Evolutionary conservation across 2,113 vertebrate genomes (phyloP).

Genomic region (Oncorhynchus nerka): DNA sequence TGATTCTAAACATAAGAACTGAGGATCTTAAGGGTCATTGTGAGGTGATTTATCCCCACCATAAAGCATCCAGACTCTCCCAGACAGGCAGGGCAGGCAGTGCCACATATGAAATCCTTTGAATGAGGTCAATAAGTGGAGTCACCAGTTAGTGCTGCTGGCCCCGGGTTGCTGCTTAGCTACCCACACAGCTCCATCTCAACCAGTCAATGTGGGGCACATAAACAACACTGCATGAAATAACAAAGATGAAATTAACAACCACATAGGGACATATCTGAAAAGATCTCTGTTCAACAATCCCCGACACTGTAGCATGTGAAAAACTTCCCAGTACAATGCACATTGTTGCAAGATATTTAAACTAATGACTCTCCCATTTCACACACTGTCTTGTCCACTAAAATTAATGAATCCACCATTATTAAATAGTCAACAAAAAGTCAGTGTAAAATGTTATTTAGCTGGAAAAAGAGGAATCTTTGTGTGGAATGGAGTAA

Average conservation of each 20-base stretch:
- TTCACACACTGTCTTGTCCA: too few relatives aligned
- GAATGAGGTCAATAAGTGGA: constrained; percentile 35
- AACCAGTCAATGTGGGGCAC: not conserved
- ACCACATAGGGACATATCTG: too few relatives aligned
- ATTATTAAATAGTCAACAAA: too few relatives aligned
- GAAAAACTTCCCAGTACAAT: too few relatives aligned
- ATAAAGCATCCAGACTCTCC: constrained; percentile 23
- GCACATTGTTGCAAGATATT: too few relatives aligned
- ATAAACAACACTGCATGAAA: not conserved
- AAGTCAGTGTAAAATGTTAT: too few relatives aligned
- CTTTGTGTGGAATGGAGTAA: not conserved
- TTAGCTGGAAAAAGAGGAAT: not conserved
- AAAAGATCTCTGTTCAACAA: too few relatives aligned
- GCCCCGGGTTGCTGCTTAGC: constrained; percentile 29
- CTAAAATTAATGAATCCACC: too few relatives aligned
- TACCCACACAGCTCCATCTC: constrained; percentile 9
- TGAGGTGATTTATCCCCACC: constrained; percentile 41
- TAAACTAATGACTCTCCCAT: too few relatives aligned
- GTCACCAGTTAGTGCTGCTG: constrained; percentile 34
- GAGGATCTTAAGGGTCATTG: constrained; percentile 28
- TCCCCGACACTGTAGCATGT: too few relatives aligned
- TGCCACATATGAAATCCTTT: constrained; percentile 36
- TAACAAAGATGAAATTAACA: too few relatives aligned
- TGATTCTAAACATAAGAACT: constrained; percentile 39
- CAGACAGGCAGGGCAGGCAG: not conserved